These are phyloP conservation scores for Chrysodeixis includens DNA, from an alignment of 2,888 invertebrate genomes.

Conservation along the genomic window DNA sequence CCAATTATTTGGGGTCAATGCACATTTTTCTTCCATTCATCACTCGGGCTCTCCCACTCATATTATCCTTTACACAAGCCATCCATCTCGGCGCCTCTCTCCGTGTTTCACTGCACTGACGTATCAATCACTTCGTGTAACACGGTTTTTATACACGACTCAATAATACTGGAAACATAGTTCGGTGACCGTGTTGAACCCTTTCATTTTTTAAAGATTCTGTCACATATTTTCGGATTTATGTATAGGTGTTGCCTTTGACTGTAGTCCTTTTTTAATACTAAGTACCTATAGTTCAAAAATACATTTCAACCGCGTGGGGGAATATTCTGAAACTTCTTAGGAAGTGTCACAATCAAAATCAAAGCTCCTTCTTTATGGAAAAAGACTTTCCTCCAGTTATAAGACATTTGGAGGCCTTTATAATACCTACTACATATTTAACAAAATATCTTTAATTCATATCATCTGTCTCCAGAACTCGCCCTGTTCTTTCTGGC, in stretches of 20 bases:
- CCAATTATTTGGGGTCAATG: conserved; percentile 4
- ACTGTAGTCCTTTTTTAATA: too few relatives aligned
- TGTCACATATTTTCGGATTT: too few relatives aligned
- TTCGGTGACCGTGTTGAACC: not conserved
- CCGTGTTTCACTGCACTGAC: not conserved
- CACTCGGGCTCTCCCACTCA: not conserved
- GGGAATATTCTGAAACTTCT: too few relatives aligned
- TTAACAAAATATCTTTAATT: not conserved
- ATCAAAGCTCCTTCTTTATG: too few relatives aligned
- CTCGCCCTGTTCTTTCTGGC: conserved; percentile 73
- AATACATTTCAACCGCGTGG: too few relatives aligned
- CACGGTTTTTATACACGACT: not conserved
- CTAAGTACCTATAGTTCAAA: too few relatives aligned
- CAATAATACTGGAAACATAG: not conserved
- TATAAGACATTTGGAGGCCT: too few relatives aligned
- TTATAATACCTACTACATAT: not conserved
- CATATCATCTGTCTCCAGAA: conserved; percentile 59
- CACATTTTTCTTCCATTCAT: conserved; percentile 3
- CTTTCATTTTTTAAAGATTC: not conserved
- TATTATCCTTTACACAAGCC: conserved; percentile 4
- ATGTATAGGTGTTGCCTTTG: too few relatives aligned
- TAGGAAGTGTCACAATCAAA: too few relatives aligned
- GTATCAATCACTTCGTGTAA: not conserved
- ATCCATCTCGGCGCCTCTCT: not conserved
- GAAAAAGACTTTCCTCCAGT: too few relatives aligned